These are phyloP conservation scores for Perognathus longimembris DNA, from an alignment of 2,113 vertebrate genomes.

Conservation along the genomic window DNA sequence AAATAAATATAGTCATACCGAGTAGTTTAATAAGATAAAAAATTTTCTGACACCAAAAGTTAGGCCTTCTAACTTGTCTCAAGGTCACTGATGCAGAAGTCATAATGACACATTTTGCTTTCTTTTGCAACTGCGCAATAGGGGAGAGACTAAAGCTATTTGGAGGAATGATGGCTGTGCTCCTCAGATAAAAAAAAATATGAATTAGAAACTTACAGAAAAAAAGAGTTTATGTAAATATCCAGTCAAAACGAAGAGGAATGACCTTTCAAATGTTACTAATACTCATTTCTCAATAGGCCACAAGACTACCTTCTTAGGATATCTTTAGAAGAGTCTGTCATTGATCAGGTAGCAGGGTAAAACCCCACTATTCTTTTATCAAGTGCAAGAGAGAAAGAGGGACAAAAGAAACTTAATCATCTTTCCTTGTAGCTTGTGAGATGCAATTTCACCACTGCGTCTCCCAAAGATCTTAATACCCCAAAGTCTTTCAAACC, in stretches of 20 bases:
- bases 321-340: constrained; percentile 96
- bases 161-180: constrained; percentile 50
- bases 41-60: constrained; percentile 79
- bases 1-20: background rate
- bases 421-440: constrained; percentile 93
- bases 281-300: constrained; percentile 81
- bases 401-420: constrained; percentile 88
- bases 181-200: constrained; percentile 88
- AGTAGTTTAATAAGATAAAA: background rate
- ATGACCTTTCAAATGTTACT: constrained; percentile 85
- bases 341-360: constrained; percentile 84
- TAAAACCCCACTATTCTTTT: constrained; percentile 94
- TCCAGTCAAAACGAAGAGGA: constrained; percentile 83
- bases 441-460: constrained; percentile 90
- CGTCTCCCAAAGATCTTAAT: constrained; percentile 86
- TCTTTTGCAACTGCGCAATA: background rate
- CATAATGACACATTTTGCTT: background rate
- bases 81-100: background rate
- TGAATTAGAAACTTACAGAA: constrained; percentile 87
- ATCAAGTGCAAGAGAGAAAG: constrained; percentile 85
- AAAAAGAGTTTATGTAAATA: constrained; percentile 84
- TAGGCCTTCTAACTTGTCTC: constrained; percentile 82
- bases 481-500: constrained; percentile 85
- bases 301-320: constrained; percentile 87
- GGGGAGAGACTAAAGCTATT: constrained; percentile 76